These are phyloP conservation scores for Oryzias woworae DNA, from an alignment of 2,113 vertebrate species.

Conservation along the genomic window DNA sequence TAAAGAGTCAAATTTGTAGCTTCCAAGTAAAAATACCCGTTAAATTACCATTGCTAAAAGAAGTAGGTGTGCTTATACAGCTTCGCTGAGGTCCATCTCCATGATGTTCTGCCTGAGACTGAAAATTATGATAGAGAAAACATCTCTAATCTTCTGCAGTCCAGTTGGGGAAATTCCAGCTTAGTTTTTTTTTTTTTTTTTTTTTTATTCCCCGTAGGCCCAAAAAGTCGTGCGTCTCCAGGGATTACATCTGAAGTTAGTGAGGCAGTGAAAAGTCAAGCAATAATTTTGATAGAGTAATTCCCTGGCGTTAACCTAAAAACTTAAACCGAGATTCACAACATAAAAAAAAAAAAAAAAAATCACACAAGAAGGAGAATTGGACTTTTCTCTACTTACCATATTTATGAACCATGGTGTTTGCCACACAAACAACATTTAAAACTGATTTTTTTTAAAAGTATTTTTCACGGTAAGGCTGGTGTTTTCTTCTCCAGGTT, in stretches of 20 bases:
- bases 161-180: slow-evolving; percentile 26
- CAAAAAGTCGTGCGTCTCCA: not conserved
- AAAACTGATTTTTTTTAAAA: slow-evolving; percentile 3
- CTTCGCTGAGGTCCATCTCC: slow-evolving; percentile 44
- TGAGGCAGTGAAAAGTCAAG: not conserved
- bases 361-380: slow-evolving; percentile 14
- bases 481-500: slow-evolving; percentile 17
- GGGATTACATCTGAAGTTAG: slow-evolving; percentile 16
- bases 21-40: too few species aligned
- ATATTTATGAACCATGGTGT: slow-evolving; percentile 78
- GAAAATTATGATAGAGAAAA: slow-evolving; percentile 15
- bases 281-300: not conserved
- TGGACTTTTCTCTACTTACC: slow-evolving; percentile 65
- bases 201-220: slow-evolving; percentile 4
- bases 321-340: slow-evolving; percentile 2
- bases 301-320: slow-evolving; percentile 14
- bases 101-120: slow-evolving; percentile 25
- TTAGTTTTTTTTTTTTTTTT: slow-evolving; percentile 14
- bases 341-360: not conserved
- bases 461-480: not conserved
- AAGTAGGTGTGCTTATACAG: slow-evolving; percentile 24
- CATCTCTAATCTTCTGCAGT: not conserved
- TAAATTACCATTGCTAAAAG: too few species aligned
- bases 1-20: too few species aligned
- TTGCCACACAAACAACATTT: slow-evolving; percentile 20